Conservation (phyloP, 2,113 vertebrate species). For the Ciconia maguari region DNA sequence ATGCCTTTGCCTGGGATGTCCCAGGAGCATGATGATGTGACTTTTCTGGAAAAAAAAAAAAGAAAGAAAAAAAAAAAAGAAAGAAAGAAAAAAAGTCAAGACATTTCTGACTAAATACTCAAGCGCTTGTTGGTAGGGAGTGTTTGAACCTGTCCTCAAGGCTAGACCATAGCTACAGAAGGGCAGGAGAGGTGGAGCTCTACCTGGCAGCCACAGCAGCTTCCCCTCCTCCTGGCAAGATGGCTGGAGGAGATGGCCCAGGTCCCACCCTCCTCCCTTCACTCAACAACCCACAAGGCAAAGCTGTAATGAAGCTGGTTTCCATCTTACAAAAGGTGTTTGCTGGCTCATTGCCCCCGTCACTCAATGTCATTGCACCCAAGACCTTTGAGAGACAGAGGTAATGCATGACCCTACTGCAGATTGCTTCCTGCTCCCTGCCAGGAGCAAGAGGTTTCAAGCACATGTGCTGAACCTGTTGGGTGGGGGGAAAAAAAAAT, state of each 20-base stretch:
- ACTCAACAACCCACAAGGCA: background rate
- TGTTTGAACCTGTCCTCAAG: background rate
- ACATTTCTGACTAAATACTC: background rate
- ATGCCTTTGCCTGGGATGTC: background rate
- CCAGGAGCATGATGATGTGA: background rate
- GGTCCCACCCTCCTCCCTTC: background rate
- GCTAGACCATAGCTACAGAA: background rate
- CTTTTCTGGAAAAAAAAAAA: background rate
- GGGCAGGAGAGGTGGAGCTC: background rate
- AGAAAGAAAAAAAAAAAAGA: no score
- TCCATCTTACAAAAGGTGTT: background rate
- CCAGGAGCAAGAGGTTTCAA: background rate
- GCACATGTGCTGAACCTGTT: background rate
- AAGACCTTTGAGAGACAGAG: background rate
- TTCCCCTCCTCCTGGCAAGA: background rate
- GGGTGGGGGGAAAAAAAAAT: background rate
- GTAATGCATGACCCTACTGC: background rate
- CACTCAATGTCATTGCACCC: background rate
- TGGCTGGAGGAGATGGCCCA: background rate
- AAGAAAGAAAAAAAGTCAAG: background rate
- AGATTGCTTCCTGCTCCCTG: background rate
- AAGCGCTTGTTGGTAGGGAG: accelerated
- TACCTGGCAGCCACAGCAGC: background rate
- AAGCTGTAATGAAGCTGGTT: background rate
- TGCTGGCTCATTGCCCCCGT: accelerated